Evolutionary conservation across 1,140 invertebrate species (phyloP), one percentile per base, ranked within the genome.

Genomic region (Archivesica marissinica): DNA sequence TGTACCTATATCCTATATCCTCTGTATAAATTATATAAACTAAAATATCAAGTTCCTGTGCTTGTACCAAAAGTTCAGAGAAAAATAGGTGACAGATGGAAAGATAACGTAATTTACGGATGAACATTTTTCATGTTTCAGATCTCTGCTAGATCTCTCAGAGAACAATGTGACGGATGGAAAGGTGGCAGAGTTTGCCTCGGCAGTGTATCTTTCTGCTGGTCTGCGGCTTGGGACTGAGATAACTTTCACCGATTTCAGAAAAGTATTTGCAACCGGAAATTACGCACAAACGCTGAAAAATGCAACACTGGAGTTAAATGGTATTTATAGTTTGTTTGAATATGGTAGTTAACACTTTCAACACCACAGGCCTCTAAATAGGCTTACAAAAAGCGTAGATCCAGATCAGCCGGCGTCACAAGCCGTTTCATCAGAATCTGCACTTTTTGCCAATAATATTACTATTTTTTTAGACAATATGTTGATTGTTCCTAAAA

Each of bases 131-230:
- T 23, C 13, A 0, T 79, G 13, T 81, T 81, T 11, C 30, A 85
- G 82, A 35, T 85, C 82, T 15, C 75, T 85, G 13, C 13, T 85
- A 39, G 82, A 85, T 35, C 59, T 85, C 28, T 85, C 82, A 2
- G 82, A 85, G 17, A 56, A 50, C 39, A 54, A 70, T n/a, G 82
- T 66, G 13, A 70, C 41, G 20, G 56, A 66, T 13, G 44, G 39
- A 9, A 66, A 44, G 28, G 50, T 85, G 2, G 20, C 15, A 6
- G 82, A 85, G 41, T 85, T 85, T 38, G 28, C 64, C 0, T 1
- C 52, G 15, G 72, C 82, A 9, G 61, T 85, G 28, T 85, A 85
- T 28, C 44, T 23, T 20, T 39, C 72, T 0, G 61, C 75, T n/a
- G 54, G 54, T 11, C 59, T 85, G 0, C 72, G 59, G 11, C 41